A percentile compares a stretch with the other conserved stretches of the same genome.
Conservation (phyloP, 2,113 vertebrate genomes). For the Uria lomvia region DNA sequence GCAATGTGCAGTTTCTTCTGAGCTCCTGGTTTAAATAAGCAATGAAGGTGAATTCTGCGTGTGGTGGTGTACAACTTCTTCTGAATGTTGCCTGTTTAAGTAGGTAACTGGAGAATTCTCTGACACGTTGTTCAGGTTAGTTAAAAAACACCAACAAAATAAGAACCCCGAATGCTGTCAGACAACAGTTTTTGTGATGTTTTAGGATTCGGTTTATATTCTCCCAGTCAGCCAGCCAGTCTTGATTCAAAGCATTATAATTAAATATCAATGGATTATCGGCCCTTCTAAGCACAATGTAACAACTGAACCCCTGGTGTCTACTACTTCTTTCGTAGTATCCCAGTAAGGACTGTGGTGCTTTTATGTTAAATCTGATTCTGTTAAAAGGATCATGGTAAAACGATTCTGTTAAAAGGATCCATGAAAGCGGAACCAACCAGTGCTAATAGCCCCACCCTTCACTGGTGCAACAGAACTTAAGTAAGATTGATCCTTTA, state of each 20-base stretch:
- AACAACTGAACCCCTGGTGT: neutral
- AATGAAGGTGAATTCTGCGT: neutral
- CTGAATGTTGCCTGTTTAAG: slow-evolving; percentile 54
- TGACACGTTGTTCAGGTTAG: neutral
- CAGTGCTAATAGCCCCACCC: neutral
- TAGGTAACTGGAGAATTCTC: neutral
- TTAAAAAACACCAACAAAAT: neutral
- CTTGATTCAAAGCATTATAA: neutral
- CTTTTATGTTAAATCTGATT: neutral
- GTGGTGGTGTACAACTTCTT: slow-evolving; percentile 29
- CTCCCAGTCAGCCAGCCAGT: neutral
- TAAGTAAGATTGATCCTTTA: neutral
- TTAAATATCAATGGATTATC: neutral
- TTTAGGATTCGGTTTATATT: neutral
- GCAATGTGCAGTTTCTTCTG: slow-evolving; percentile 51
- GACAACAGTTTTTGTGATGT: slow-evolving; percentile 10
- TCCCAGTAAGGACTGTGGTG: neutral
- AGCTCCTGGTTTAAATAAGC: slow-evolving; percentile 54
- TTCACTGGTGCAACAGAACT: neutral
- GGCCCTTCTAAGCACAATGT: neutral
- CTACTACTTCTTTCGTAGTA: neutral
- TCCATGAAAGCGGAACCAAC: neutral
- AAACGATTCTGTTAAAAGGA: too few relatives aligned
- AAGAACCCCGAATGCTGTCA: neutral
- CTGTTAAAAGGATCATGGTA: neutral